Evolutionary conservation across 2,888 invertebrate species (phyloP), one percentile per base, ranked within the genome.

Genomic region (Sialis fuliginosa): DNA sequence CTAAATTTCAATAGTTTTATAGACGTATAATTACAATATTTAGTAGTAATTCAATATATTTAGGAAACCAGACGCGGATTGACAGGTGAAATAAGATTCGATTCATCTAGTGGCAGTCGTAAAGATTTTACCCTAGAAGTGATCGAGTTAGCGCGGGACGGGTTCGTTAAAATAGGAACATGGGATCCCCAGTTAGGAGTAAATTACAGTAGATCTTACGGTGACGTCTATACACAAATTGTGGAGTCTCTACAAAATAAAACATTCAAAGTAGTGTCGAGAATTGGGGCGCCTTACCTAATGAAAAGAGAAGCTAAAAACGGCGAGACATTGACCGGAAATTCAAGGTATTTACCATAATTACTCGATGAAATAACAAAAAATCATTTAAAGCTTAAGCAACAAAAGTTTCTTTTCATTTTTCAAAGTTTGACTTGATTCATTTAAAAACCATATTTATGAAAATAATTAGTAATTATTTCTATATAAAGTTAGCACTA

Each of bases 201-300:
- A 10, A 56, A 54, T 42, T 54, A 58, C 45, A 55, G 22, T 22
- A 22, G 22, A 22, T 22, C 22, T 22, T 22, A 22, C 22, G 4
- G 22, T 22, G 22, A 22, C 2, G 4, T 22, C 4, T 22, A 22
- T 22, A 22, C 22, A 22, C 22, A 22, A 4, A 22, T 22, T 22
- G 22, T 22, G 4, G 65, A 70, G 49, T 68, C 66, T 47, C 65
- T 77, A 9, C 66, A 68, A 52, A 72, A 64, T 32, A 71, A 67
- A 52, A 59, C 58, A 6, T 70, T 74, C 49, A 60, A 58, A 49
- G 70, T 74, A 1, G 64, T 64, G 1, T 69, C 72, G 10, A 77
- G 83, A 49, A 63, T 79, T 52, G 85, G 84, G 9, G 74, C 76
- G 22, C 87, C 87, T 0, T 87, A 79, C 60, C 66, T 86, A 42